Evolutionary conservation across 2,113 vertebrate genomes (phyloP).

Genomic region (Conger conger): DNA sequence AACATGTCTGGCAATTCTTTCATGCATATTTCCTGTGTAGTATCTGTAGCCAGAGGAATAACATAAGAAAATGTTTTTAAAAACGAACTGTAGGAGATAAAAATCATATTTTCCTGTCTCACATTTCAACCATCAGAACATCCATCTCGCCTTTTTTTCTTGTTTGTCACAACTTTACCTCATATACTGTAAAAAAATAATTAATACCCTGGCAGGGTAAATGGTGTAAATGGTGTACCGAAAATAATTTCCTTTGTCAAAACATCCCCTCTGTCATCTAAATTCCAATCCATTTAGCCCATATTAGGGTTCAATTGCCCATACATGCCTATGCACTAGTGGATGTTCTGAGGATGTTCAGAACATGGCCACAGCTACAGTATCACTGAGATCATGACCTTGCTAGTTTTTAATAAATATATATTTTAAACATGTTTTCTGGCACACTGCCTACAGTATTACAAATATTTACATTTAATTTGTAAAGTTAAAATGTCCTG

Average conservation of each 20-base stretch:
- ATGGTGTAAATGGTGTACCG: background rate
- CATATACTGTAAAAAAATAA: background rate
- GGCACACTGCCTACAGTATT: too few species aligned
- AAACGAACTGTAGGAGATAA: background rate
- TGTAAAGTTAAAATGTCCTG: too few species aligned
- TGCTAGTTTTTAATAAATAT: too few species aligned
- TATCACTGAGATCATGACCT: background rate
- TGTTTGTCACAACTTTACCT: background rate
- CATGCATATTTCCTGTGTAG: background rate
- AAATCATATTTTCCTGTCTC: background rate
- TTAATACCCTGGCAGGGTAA: background rate
- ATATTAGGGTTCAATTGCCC: background rate
- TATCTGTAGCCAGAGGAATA: background rate
- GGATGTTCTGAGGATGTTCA: background rate
- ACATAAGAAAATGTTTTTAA: background rate
- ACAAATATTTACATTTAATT: too few species aligned
- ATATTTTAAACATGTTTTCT: too few species aligned
- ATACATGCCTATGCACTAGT: background rate
- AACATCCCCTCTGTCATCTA: background rate
- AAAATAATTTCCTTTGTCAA: background rate
- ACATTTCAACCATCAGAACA: background rate
- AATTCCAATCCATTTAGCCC: conserved; percentile 22
- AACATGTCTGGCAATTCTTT: background rate
- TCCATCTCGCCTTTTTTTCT: background rate
- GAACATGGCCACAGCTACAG: background rate